phyloP scores from a whole-genome alignment of 2,113 vertebrate species.

The Aegithalos caudatus region DNA sequence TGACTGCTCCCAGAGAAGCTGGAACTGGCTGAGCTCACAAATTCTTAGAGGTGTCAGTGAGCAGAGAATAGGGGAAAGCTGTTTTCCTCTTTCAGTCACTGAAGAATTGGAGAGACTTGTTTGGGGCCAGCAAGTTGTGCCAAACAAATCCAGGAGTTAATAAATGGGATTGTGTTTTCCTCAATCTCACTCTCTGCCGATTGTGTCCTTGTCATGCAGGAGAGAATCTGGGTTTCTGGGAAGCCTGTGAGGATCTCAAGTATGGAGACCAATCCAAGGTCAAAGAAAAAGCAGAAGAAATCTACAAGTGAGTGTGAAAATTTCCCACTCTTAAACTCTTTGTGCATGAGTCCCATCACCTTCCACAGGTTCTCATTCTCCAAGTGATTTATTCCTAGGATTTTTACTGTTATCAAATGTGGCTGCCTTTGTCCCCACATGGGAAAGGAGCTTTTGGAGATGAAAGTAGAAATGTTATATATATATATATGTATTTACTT shows the following conservation, averaged over 20 bases:
- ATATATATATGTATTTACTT: background rate
- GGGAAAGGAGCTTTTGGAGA: background rate
- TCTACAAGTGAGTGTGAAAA: conserved; percentile 86
- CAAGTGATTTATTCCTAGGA: background rate
- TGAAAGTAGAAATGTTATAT: background rate
- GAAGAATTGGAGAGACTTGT: background rate
- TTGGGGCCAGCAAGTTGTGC: too few species aligned
- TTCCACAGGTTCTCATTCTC: background rate
- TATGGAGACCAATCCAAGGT: conserved; percentile 92
- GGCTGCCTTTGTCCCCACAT: background rate
- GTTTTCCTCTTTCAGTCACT: background rate
- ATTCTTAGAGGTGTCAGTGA: background rate
- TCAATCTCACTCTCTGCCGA: background rate
- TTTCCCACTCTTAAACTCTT: background rate
- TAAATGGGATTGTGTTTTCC: background rate
- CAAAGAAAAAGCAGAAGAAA: conserved; percentile 95
- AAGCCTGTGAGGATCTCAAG: conserved; percentile 94
- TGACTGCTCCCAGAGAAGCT: background rate
- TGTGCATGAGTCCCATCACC: background rate
- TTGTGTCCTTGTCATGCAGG: conserved; percentile 63
- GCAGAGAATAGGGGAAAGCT: background rate
- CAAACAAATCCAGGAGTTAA: background rate
- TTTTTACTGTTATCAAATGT: background rate
- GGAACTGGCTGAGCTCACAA: background rate
- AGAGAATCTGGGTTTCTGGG: conserved; percentile 98